Base-by-base conservation (phyloP, 1,140 invertebrate genomes). In the Ceratosolen fusciceps region DNA sequence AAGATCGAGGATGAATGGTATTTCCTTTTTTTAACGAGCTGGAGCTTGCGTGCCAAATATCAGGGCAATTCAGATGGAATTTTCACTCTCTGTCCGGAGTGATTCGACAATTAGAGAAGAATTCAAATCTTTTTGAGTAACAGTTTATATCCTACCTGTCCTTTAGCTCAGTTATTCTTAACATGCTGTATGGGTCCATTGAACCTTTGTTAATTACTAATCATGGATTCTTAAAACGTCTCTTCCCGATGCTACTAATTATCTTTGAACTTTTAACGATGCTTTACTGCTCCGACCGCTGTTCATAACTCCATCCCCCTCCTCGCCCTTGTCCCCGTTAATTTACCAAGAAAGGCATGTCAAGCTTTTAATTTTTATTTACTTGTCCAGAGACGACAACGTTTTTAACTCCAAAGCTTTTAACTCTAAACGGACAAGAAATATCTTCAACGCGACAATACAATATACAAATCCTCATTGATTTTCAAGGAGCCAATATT, bases 1-100 rank as follows among this genome's bases (percentile, higher is more conserved):
- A 65, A 19, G 49, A 60, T 72, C 19, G 77, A 72, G 8, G 77
- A 71, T 65, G 56, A 62, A 52, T 77, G 34, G 31, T 21, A 24
- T 65, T 37, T 37, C 1, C 49, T 73, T 72, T 78, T n/a, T 72
- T 65, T 54, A 54, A 72, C 10, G 31, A 37, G 60, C 24, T 65
- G 19, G 19, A 65, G 37, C 60, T 37, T 37, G 60, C 34, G 19
- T 5, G 60, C 29, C 60, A 65, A 65, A 65, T 65, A 65, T 65
- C 9, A 37, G 16, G 21, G 31, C 3, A 19, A 21, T 37, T 31
- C 19, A 8, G 26, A 10, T 5, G 19, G 31, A 37, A 65, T 65
- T n/a, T 37, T 34, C 34, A n/a, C 4, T 65, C 19, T 9, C 19
- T 65, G 31, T 8, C 34, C 26, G 19, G 60, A 37, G 16, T 37